Conservation (phyloP, 92 coral and sea anemone species). For the Blastomussa wellsi region DNA sequence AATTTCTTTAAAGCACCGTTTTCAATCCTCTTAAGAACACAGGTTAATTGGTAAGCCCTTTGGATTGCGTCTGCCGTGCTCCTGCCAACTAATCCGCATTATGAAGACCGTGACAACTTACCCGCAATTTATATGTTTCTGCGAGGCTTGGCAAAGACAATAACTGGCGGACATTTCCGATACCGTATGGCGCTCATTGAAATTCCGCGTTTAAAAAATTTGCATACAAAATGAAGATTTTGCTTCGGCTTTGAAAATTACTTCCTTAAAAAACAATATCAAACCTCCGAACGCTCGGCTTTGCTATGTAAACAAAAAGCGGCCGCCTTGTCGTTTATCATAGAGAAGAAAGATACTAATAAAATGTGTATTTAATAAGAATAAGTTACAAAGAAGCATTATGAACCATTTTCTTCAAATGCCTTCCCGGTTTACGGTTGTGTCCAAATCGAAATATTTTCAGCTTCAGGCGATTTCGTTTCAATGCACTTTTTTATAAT, state of each 20-base stretch:
- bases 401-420: background rate
- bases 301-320: constrained; percentile 21
- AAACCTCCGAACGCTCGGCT: constrained; percentile 14
- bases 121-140: constrained; percentile 14
- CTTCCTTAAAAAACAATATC: constrained; percentile 32
- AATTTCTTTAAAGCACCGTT: background rate
- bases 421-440: background rate
- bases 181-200: constrained; percentile 17
- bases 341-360: background rate
- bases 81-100: background rate
- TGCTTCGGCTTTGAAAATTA: constrained; percentile 43
- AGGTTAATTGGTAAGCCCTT: background rate
- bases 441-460: background rate
- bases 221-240: constrained; percentile 35
- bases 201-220: constrained; percentile 23
- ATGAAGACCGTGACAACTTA: background rate
- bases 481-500: background rate
- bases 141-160: constrained; percentile 1
- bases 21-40: background rate
- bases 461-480: constrained; percentile 7
- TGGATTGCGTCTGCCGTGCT: background rate
- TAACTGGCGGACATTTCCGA: constrained; percentile 27
- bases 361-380: background rate
- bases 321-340: constrained; percentile 22
- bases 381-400: background rate